Percentiles rank a stretch among this genome's conserved stretches.
Evolutionary conservation across 2,888 invertebrate genomes (phyloP).

Genomic region (Drosophila kambysellisi): DNA sequence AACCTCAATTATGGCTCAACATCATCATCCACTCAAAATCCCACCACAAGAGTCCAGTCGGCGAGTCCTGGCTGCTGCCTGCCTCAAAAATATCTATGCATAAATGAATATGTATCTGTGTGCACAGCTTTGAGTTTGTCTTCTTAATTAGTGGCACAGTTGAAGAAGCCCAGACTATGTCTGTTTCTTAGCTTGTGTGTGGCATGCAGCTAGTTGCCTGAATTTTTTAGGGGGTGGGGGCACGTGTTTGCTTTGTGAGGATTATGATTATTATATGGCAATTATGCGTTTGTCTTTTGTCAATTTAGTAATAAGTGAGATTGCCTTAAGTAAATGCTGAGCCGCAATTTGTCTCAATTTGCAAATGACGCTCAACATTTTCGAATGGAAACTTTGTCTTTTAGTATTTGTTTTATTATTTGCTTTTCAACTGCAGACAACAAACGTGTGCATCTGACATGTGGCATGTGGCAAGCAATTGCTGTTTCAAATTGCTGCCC

Average conservation of each 20-base stretch:
- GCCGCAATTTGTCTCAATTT: conserved; percentile 70
- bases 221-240: conserved; percentile 20
- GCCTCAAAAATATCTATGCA: conserved; percentile 35
- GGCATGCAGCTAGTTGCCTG: conserved; percentile 16
- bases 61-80: conserved; percentile 31
- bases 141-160: conserved; percentile 77
- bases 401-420: conserved; percentile 30
- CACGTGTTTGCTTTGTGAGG: conserved; percentile 76
- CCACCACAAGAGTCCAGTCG: not conserved
- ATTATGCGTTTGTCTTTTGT: conserved; percentile 78
- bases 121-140: conserved; percentile 65
- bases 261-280: conserved; percentile 80
- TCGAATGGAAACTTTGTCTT: conserved; percentile 34
- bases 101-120: conserved; percentile 11
- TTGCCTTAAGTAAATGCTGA: conserved; percentile 68
- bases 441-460: not conserved
- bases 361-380: conserved; percentile 53
- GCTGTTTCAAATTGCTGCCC: conserved; percentile 25
- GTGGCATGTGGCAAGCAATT: conserved; percentile 14
- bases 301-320: conserved; percentile 74
- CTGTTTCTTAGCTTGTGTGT: conserved; percentile 6
- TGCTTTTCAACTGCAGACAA: conserved; percentile 15
- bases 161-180: conserved; percentile 39
- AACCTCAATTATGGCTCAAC: conserved; percentile 38
- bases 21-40: not conserved